Evolutionary conservation across 2,113 vertebrate genomes (phyloP), one percentile per base, ranked within the genome.

Genomic region (Hucho hucho): DNA sequence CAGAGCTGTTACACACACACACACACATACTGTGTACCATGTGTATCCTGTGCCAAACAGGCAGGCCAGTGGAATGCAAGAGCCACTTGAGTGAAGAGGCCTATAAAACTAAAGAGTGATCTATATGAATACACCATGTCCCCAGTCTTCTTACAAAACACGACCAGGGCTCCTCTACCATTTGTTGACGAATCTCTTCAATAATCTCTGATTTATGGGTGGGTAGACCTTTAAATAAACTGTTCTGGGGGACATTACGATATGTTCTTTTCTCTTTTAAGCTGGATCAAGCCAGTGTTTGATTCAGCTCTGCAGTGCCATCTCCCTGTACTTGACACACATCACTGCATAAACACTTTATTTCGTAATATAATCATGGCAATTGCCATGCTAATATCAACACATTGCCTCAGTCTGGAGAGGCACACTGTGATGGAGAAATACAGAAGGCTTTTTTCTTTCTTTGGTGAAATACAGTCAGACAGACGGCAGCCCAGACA

Each of bases 1-100:
- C 37, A 98, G 92, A 64, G 97, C 98, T 99, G 58, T 3, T 56
- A 14, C 53, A 56, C 49, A 12, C 16, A 14, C 53, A 56, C 49
- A 12, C 16, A 16, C 53, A 56, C 18, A 1, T 6, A 56, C 20
- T 11, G 37, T 56, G 20, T 56, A 5, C 14, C 14, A 6, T 56
- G 53, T 16, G 13, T 11, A 43, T 43, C 37, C 37, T 9, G 37
- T 43, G 37, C 37, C 37, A 43, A 43, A 11, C 18, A 63, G 59
- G 53, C 53, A 56, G 18, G 59, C 59, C 59, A 24, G 59, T 11
- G 59, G 22, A 25, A 22, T 63, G 59, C 59, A n/a, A 16, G 22
- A 25, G 59, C 18, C 37, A 43, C 37, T 43, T 7, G 37, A 43
- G 37, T 43, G 37, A 43, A 43, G 37, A 43, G 37, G 37, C 37